Evolutionary conservation across 1,140 invertebrate species (phyloP).

Genomic region (Papilio polyxenes): DNA sequence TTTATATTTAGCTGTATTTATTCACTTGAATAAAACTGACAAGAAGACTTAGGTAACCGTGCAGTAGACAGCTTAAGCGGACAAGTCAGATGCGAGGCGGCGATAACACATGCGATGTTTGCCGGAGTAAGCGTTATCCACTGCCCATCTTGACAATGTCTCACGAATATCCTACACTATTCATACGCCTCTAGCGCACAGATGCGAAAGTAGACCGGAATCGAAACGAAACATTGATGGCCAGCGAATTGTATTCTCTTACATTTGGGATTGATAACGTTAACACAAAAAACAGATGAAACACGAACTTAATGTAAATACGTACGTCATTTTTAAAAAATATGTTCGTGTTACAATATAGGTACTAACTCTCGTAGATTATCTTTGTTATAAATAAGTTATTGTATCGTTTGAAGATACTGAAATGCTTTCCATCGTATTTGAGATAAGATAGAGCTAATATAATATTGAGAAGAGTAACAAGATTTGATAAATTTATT

Average conservation of each 20-base stretch:
- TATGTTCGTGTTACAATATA: no score
- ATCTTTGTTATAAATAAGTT: no score
- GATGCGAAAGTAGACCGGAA: no score
- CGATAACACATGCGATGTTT: slow-evolving; percentile 60
- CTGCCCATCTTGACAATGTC: slow-evolving; percentile 38
- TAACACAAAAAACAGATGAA: no score
- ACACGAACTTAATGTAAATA: no score
- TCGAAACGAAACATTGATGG: no score
- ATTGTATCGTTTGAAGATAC: no score
- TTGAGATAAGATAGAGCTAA: not conserved
- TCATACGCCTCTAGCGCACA: slow-evolving; percentile 6
- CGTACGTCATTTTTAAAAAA: no score
- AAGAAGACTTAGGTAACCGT: slow-evolving; percentile 59
- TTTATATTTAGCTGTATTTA: not conserved
- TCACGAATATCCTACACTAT: not conserved
- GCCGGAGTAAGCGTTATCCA: slow-evolving; percentile 43
- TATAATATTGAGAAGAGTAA: slow-evolving; percentile 9
- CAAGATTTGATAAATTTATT: slow-evolving; percentile 20
- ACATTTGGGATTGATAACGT: no score
- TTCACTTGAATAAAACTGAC: slow-evolving; percentile 53
- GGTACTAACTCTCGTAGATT: no score
- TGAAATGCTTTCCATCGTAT: not conserved
- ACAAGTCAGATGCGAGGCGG: slow-evolving; percentile 64
- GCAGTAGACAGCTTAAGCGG: slow-evolving; percentile 44
- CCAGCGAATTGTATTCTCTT: no score